phyloP scores from a whole-genome alignment of 2,113 vertebrate species.

The Arothron firmamentum region DNA sequence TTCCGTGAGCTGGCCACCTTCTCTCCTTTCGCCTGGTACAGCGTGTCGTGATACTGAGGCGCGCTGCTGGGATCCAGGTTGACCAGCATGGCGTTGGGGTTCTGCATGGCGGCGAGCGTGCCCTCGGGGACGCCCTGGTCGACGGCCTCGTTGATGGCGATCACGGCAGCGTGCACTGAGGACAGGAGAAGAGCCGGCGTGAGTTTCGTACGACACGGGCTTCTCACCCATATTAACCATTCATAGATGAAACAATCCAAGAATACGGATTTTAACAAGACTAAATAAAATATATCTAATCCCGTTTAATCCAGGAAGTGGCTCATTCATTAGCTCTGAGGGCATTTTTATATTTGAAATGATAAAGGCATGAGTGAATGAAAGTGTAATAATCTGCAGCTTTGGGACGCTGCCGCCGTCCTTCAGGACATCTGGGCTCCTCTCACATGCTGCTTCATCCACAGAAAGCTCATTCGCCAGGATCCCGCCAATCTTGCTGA shows the following conservation, averaged over 20 bases:
- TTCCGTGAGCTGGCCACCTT: constrained; percentile 90
- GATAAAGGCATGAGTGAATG: neutral
- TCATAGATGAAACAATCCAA: too few relatives aligned
- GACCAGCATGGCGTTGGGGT: constrained; percentile 94
- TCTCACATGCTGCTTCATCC: constrained; percentile 94
- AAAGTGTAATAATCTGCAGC: neutral
- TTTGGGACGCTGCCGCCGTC: neutral
- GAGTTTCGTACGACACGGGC: too few relatives aligned
- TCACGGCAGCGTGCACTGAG: constrained; percentile 95
- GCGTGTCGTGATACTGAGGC: constrained; percentile 81
- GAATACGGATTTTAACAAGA: too few relatives aligned
- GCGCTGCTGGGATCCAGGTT: constrained; percentile 77
- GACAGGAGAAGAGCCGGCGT: constrained; percentile 31
- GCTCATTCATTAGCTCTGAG: too few relatives aligned
- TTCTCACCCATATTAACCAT: too few relatives aligned
- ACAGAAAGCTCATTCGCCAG: constrained; percentile 95
- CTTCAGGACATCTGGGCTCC: constrained; percentile 10
- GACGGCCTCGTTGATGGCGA: constrained; percentile 95
- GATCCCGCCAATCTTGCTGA: constrained; percentile 98
- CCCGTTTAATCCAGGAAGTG: too few relatives aligned
- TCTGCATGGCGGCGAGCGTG: constrained; percentile 85
- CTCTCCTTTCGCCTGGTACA: constrained; percentile 87
- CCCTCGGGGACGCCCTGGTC: constrained; percentile 83
- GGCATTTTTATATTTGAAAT: neutral
- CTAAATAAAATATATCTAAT: too few relatives aligned